phyloP scores from a whole-genome alignment of 35 echinoderm and acorn worm species.

The Nesometra sesokonis region DNA sequence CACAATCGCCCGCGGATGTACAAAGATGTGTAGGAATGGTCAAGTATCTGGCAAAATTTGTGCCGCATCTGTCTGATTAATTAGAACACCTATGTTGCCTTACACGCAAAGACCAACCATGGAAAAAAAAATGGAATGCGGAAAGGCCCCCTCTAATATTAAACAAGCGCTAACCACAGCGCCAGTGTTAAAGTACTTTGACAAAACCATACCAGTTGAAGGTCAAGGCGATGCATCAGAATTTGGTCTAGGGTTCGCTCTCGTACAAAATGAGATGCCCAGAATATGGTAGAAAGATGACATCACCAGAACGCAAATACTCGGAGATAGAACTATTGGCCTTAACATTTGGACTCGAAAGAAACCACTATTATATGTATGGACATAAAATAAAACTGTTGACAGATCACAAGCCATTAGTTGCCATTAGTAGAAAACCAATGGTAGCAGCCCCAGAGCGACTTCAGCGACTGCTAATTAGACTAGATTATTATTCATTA shows the following conservation, averaged over 20 bases:
- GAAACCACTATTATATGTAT: slow-evolving; percentile 56
- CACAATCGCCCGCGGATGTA: neutral
- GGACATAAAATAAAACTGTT: slow-evolving; percentile 35
- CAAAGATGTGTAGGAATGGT: slow-evolving; percentile 52
- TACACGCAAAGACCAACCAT: slow-evolving; percentile 39
- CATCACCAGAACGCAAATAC: slow-evolving; percentile 27
- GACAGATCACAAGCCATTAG: slow-evolving; percentile 57
- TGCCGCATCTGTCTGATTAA: slow-evolving; percentile 28
- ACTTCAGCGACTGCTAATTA: no score
- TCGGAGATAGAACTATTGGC: slow-evolving; percentile 52
- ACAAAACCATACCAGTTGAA: slow-evolving; percentile 16
- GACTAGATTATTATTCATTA: neutral
- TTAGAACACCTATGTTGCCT: slow-evolving; percentile 42
- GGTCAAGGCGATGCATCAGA: slow-evolving; percentile 61
- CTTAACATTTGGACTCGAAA: slow-evolving; percentile 33
- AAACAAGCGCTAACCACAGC: slow-evolving; percentile 22
- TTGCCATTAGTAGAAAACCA: slow-evolving; percentile 29
- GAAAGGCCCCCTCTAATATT: slow-evolving; percentile 21
- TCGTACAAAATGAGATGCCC: slow-evolving; percentile 48
- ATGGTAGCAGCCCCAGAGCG: slow-evolving; percentile 26
- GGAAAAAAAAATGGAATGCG: slow-evolving; percentile 28
- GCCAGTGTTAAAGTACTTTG: slow-evolving; percentile 53
- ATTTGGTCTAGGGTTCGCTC: slow-evolving; percentile 38
- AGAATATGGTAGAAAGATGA: slow-evolving; percentile 36
- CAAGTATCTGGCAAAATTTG: slow-evolving; percentile 51